Evolutionary conservation across 2,113 vertebrate species (phyloP).

Genomic region (Nothocercus nigrocapillus): DNA sequence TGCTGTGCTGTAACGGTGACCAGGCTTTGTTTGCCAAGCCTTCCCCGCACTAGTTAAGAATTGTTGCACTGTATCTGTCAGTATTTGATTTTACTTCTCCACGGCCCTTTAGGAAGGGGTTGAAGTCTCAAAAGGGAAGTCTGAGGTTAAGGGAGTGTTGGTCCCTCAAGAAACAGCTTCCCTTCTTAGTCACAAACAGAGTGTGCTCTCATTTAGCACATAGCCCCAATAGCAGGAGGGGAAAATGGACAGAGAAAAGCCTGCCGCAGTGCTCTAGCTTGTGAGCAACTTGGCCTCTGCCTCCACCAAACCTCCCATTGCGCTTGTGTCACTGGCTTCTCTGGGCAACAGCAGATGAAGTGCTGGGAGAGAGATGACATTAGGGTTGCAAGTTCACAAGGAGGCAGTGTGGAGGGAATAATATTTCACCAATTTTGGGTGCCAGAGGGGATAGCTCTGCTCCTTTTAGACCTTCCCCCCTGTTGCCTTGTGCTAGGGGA

Average conservation of each 20-base stretch:
- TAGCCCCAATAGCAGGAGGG: background rate
- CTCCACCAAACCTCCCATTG: background rate
- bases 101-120: background rate
- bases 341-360: background rate
- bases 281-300: background rate
- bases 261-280: background rate
- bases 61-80: background rate
- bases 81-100: rapidly evolving
- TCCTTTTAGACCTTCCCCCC: background rate
- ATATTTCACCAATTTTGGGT: background rate
- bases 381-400: background rate
- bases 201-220: background rate
- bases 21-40: background rate
- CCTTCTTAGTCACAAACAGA: background rate
- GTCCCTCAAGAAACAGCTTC: background rate
- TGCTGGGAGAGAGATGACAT: rapidly evolving
- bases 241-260: background rate
- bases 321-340: background rate
- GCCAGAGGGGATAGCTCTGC: background rate
- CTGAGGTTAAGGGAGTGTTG: background rate
- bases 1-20: background rate
- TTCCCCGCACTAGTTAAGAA: background rate
- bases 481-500: background rate
- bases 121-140: background rate
- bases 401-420: background rate